These are phyloP conservation scores for Palaemon carinicauda DNA, from an alignment of 1,140 invertebrate genomes.

Conservation along the genomic window DNA sequence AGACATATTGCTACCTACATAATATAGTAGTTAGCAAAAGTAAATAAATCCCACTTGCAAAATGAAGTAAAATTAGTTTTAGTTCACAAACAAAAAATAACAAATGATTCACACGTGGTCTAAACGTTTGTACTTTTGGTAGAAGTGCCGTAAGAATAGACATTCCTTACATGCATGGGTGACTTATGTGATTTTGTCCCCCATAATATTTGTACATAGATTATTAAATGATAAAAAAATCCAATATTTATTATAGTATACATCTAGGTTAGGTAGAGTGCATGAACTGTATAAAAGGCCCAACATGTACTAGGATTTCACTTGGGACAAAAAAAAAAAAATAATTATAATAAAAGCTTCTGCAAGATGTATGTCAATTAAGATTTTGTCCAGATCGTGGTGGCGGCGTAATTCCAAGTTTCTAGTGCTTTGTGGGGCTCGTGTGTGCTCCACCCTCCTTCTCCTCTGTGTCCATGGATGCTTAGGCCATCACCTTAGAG, in stretches of 20 bases:
- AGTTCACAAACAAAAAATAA: neutral
- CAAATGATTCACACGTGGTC: constrained; percentile 34
- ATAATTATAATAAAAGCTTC: neutral
- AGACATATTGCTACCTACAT: neutral
- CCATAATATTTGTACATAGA: constrained; percentile 41
- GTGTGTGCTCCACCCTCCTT: neutral
- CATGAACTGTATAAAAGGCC: neutral
- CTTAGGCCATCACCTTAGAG: neutral
- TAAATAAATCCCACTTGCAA: constrained; percentile 14
- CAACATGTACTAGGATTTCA: neutral
- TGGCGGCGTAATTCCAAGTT: neutral
- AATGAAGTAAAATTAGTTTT: constrained; percentile 15
- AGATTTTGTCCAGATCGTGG: neutral
- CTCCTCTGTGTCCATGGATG: neutral
- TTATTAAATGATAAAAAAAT: constrained; percentile 37
- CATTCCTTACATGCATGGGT: constrained; percentile 23
- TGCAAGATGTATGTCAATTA: neutral
- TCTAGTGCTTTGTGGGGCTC: neutral
- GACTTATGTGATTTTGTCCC: constrained; percentile 6
- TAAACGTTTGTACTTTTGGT: constrained; percentile 52
- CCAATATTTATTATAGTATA: constrained; percentile 45
- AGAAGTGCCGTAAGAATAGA: constrained; percentile 27
- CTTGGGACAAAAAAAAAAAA: neutral
- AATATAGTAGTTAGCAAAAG: neutral
- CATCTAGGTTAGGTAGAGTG: constrained; percentile 21